These are phyloP conservation scores for Serilophus lunatus DNA, from an alignment of 2,113 vertebrate species.

Conservation along the genomic window DNA sequence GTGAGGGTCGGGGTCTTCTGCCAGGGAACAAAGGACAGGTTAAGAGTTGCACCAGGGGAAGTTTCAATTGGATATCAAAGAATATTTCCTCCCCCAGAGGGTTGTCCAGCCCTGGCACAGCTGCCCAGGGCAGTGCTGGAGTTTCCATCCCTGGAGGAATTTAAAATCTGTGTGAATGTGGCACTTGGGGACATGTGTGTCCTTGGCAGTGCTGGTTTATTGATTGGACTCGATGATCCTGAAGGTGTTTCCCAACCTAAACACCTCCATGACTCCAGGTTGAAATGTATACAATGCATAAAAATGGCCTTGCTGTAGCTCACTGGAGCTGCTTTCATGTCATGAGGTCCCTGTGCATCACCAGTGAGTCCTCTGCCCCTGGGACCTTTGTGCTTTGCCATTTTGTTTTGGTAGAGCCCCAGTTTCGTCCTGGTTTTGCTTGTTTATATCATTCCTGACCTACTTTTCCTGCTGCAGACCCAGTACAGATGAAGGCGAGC, in stretches of 20 bases:
- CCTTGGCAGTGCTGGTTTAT: neutral
- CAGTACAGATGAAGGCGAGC: neutral
- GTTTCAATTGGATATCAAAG: neutral
- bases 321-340: rapidly evolving
- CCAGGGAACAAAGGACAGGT: rapidly evolving
- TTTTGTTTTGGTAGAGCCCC: neutral
- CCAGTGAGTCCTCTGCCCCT: neutral
- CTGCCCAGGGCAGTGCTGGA: neutral
- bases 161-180: rapidly evolving
- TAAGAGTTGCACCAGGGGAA: neutral
- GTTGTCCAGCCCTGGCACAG: neutral
- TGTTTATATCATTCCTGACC: constrained; percentile 14
- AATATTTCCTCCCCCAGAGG: neutral
- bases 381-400: neutral
- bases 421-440: neutral
- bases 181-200: neutral
- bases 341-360: neutral
- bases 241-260: neutral
- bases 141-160: neutral
- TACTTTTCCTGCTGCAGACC: constrained; percentile 32
- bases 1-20: rapidly evolving
- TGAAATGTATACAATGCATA: neutral
- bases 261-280: neutral
- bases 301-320: neutral
- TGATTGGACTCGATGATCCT: neutral